Conservation (phyloP, 2,113 vertebrate genomes). For the Parus major region DNA sequence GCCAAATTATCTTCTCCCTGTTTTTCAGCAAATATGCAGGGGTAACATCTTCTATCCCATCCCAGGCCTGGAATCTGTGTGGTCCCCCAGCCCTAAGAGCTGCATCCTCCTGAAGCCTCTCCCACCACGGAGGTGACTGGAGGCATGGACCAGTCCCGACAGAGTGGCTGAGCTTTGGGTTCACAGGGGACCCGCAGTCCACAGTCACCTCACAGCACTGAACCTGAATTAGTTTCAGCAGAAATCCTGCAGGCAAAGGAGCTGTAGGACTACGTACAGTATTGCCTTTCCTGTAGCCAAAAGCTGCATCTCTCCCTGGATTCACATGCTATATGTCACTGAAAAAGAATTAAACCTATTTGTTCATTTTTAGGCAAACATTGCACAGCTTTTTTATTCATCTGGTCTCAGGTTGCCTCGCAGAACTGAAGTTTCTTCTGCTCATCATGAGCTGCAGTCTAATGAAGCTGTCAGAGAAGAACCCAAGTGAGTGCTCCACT, state of each 20-base stretch:
- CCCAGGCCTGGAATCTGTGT: background rate
- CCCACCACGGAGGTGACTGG: accelerated
- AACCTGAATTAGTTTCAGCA: background rate
- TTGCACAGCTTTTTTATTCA: background rate
- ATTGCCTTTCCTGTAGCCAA: constrained; percentile 5
- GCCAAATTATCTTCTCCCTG: constrained; percentile 10
- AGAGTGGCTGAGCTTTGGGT: background rate
- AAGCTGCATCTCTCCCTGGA: background rate
- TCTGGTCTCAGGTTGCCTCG: background rate
- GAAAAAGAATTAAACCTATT: background rate
- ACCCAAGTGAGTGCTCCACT: background rate
- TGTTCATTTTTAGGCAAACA: background rate
- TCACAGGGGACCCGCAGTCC: background rate
- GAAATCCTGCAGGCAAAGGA: background rate
- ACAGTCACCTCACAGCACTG: background rate
- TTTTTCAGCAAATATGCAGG: constrained; percentile 3
- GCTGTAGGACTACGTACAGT: background rate
- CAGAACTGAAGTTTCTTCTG: background rate
- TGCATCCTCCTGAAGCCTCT: background rate
- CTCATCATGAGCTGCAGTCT: background rate
- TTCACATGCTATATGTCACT: background rate
- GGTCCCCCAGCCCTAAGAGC: background rate
- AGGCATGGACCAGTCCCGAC: background rate
- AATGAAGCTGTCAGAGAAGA: background rate
- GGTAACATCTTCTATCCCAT: constrained; percentile 7